Conservation (phyloP, 2,797 vertebrate genomes). For the Telmatherina bonti region DNA sequence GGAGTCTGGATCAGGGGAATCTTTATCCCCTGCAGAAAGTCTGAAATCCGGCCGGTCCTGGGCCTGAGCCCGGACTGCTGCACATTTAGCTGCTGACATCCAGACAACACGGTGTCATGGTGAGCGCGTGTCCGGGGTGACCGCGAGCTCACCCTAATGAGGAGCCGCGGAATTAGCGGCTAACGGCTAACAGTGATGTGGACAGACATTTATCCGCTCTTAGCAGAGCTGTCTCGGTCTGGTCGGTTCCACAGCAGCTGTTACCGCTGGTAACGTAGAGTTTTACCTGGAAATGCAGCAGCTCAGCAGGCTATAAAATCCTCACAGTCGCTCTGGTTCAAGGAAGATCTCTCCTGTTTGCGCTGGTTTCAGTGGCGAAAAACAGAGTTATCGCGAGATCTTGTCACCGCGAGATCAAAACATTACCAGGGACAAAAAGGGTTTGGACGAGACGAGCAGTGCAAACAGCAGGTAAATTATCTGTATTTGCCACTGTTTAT, state of each 20-base stretch:
- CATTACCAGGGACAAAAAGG: background rate
- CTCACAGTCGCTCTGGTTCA: background rate
- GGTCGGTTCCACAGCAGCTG: too few relatives aligned
- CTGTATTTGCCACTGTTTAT: too few relatives aligned
- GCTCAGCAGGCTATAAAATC: background rate
- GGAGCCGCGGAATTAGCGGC: constrained; percentile 1
- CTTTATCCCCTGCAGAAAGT: background rate
- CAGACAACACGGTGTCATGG: background rate
- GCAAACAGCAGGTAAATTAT: too few relatives aligned
- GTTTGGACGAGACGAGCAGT: too few relatives aligned
- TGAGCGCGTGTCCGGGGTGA: background rate
- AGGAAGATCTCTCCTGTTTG: background rate
- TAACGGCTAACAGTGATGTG: constrained; percentile 5
- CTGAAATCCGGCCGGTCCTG: background rate
- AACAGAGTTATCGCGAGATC: constrained; percentile 40
- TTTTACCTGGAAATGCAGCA: constrained; percentile 41
- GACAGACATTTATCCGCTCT: constrained; percentile 1
- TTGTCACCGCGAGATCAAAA: constrained; percentile 16
- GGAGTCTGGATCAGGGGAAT: too few relatives aligned
- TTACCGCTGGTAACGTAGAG: background rate
- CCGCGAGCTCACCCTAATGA: background rate
- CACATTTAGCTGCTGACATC: background rate
- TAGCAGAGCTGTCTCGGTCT: background rate
- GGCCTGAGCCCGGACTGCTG: too few relatives aligned
- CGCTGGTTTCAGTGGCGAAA: constrained; percentile 16